A percentile compares a stretch with the other conserved stretches of the same genome.
These are phyloP conservation scores for Athrips mouffetella DNA, from an alignment of 2,888 invertebrate genomes.

Conservation along the genomic window DNA sequence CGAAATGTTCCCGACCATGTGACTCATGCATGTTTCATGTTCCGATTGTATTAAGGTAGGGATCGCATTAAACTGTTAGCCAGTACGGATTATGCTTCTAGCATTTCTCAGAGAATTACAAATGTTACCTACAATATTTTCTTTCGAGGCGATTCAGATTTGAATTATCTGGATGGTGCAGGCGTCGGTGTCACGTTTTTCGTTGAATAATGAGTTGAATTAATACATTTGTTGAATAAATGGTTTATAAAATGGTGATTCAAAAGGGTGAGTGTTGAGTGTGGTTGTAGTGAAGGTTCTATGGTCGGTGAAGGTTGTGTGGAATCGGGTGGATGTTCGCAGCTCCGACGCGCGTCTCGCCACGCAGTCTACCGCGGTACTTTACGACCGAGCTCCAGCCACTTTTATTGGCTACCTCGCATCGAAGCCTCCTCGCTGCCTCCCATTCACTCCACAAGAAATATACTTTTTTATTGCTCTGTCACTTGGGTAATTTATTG, in stretches of 20 bases:
- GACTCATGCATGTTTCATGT: conserved; percentile 60
- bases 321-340: conserved; percentile 34
- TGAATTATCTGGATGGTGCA: conserved; percentile 28
- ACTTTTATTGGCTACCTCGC: conserved; percentile 77
- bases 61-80: conserved; percentile 39
- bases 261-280: too few species aligned
- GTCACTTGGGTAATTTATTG: conserved; percentile 77
- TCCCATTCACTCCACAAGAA: conserved; percentile 76
- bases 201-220: background rate
- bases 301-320: conserved; percentile 11
- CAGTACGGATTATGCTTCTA: conserved; percentile 14
- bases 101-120: conserved; percentile 48
- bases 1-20: conserved; percentile 35
- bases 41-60: conserved; percentile 51
- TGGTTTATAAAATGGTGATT: background rate
- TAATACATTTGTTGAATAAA: background rate
- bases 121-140: conserved; percentile 33
- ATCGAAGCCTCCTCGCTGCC: conserved; percentile 70
- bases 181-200: conserved; percentile 16
- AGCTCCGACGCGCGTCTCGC: conserved; percentile 51
- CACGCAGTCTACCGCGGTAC: conserved; percentile 74
- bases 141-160: conserved; percentile 40
- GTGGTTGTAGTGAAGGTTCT: conserved; percentile 4
- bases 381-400: conserved; percentile 72
- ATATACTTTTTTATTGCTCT: conserved; percentile 76